Base-by-base conservation (phyloP, 2,797 vertebrate genomes). In the Psittacula derbiana region DNA sequence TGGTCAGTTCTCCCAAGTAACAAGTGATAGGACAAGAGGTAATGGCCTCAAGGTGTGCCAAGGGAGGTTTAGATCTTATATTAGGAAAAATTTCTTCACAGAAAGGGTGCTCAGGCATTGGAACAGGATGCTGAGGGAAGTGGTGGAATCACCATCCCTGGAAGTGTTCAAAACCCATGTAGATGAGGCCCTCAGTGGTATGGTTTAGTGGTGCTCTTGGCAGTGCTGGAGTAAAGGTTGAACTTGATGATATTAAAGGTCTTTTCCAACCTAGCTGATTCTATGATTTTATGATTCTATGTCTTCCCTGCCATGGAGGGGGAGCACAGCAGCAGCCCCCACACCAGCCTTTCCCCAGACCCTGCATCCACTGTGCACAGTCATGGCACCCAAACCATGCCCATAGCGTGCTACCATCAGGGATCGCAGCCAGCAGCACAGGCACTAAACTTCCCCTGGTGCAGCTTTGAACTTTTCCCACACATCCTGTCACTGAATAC, bases 331-430 rank as follows among this genome's bases (percentile, higher is more conserved):
- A 1, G n/a, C 30, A 70, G 66, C 23, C 12, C 38, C 14, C 43
- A 19, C 2, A 0, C 8, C 19, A 47, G 72, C 5, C 10, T 73
- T 69, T 27, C 24, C 43, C 27, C 10, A 10, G 16, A 19, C 21
- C 33, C 30, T 4, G 0, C 12, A 28, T 11, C 38, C 46, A 1
- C 43, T 38, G 33, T 1, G 0, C 3, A 2, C 4, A 7, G 21
- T 10, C 67, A 13, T 1, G 6, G 60, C 31, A 28, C 36, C 24
- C 44, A 31, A 44, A 41, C 12, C 8, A 3, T 20, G 43, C 20
- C 66, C 43, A 0, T 14, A 24, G 21, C 3, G 3, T 10, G 1
- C 16, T 43, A 30, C 27, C 28, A 5, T 33, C 3, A 0, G 30
- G 15, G 9, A 11, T 53, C 60, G 9, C 18, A n/a, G 36, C 46